These are phyloP conservation scores for Caradrina clavipalpis DNA, from an alignment of 2,888 invertebrate species.

Conservation along the genomic window DNA sequence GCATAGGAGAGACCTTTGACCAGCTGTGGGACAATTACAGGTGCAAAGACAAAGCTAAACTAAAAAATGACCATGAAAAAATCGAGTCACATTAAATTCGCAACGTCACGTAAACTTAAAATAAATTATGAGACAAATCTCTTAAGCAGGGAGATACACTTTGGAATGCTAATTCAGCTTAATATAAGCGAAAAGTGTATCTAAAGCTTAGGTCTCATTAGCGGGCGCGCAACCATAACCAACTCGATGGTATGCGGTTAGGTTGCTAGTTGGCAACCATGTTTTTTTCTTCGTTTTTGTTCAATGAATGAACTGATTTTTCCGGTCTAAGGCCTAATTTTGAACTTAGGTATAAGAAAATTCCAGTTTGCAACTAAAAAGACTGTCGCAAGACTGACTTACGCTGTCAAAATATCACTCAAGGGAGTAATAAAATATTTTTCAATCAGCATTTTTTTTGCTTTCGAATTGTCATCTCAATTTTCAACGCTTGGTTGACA, in stretches of 20 bases:
- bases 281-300: slow-evolving; percentile 35
- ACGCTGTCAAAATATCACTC: not conserved
- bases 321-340: slow-evolving; percentile 32
- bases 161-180: slow-evolving; percentile 61
- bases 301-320: slow-evolving; percentile 13
- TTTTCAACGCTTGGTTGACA: not conserved
- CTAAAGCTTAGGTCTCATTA: slow-evolving; percentile 55
- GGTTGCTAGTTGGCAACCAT: slow-evolving; percentile 37
- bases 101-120: slow-evolving; percentile 43
- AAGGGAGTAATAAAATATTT: not conserved
- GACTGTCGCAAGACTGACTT: too few relatives aligned
- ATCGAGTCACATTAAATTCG: slow-evolving; percentile 9
- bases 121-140: slow-evolving; percentile 63
- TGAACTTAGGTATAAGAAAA: not conserved
- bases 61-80: slow-evolving; percentile 12
- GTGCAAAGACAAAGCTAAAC: too few relatives aligned
- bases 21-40: too few relatives aligned
- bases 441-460: slow-evolving; percentile 1
- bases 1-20: too few relatives aligned
- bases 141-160: slow-evolving; percentile 59
- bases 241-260: slow-evolving; percentile 50
- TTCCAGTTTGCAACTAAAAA: not conserved
- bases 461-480: not conserved
- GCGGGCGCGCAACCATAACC: slow-evolving; percentile 47
- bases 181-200: slow-evolving; percentile 45